These are phyloP conservation scores for Apis cerana DNA, from an alignment of 1,140 invertebrate species.

Conservation along the genomic window DNA sequence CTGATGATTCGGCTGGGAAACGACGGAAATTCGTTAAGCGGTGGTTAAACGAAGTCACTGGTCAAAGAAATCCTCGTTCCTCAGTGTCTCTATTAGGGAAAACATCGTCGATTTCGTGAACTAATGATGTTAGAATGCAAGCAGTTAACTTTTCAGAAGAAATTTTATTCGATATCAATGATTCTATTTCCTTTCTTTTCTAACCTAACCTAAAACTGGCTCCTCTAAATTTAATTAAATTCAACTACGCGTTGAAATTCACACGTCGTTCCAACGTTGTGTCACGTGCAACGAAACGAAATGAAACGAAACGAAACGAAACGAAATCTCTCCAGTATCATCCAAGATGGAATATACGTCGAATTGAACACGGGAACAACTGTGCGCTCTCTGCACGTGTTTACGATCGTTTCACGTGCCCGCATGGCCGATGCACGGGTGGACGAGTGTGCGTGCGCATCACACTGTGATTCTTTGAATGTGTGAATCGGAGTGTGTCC, in stretches of 20 bases:
- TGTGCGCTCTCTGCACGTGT: background rate
- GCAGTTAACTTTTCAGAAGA: no score
- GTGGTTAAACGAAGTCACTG: constrained; percentile 36
- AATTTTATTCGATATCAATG: no score
- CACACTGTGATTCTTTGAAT: constrained; percentile 63
- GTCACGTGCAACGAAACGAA: no score
- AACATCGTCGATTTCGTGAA: background rate
- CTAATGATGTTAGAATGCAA: background rate
- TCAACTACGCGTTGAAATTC: no score
- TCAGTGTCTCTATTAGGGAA: background rate
- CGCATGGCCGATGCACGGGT: constrained; percentile 49
- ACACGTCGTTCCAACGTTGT: no score
- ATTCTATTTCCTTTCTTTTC: no score
- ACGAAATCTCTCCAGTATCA: no score
- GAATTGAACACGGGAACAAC: no score
- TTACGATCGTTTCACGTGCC: constrained; percentile 15
- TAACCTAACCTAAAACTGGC: no score
- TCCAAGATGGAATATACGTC: background rate
- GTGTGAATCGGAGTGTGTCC: constrained; percentile 76
- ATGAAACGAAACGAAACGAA: no score
- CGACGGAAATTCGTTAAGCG: constrained; percentile 56
- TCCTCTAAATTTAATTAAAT: no score
- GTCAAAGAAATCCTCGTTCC: constrained; percentile 15
- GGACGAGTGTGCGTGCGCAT: constrained; percentile 40
- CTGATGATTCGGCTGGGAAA: constrained; percentile 56